Evolutionary conservation across 2,797 vertebrate species (phyloP), one percentile per base, ranked within the genome.

Genomic region (Hafferia zeledoni): DNA sequence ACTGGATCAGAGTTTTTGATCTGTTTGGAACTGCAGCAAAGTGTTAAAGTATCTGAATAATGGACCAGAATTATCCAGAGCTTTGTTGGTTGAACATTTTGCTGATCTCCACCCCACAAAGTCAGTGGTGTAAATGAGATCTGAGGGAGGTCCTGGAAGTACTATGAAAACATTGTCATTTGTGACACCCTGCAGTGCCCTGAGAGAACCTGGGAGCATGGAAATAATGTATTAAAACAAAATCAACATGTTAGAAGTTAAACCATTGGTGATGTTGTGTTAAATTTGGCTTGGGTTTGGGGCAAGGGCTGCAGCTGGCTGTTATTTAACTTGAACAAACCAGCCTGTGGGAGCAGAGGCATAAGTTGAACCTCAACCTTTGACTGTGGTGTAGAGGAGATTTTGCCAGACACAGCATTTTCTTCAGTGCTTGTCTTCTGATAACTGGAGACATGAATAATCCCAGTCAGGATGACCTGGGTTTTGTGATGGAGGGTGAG

Each of bases 331-430:
- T 69, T 9, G 31, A 82, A 69, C 72, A 92, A 91, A 67, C 33
- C 60, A 43, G 57, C 41, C 47, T 79, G 64, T 72, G 3, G 9
- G 57, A 67, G 72, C 23, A 83, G 74, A 89, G 84, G 76, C 37
- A 1, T 44, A 53, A 49, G 83, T 80, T 67, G 85, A 56, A 72
- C 87, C 89, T 92, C 85, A 88, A 88, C 93, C 85, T 95, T 85
- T 81, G 78, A 22, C 82, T 41, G 60, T 53, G 74, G n/a, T 64
- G 77, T 53, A 52, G 50, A 71, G 80, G 76, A 75, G 79, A 44
- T 76, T 56, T 31, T 18, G n/a, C 65, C 57, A 89, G 74, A 57
- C 8, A 6, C 0, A 2, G 60, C 16, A 3, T 44, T 89, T 86
- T 84, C 19, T 78, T 78, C 49, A 63, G 31, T 52, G 63, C 80